Percentiles rank a stretch among this genome's conserved stretches.
phyloP scores from a whole-genome alignment of 2,888 invertebrate species.

The Lithophane leautieri region DNA sequence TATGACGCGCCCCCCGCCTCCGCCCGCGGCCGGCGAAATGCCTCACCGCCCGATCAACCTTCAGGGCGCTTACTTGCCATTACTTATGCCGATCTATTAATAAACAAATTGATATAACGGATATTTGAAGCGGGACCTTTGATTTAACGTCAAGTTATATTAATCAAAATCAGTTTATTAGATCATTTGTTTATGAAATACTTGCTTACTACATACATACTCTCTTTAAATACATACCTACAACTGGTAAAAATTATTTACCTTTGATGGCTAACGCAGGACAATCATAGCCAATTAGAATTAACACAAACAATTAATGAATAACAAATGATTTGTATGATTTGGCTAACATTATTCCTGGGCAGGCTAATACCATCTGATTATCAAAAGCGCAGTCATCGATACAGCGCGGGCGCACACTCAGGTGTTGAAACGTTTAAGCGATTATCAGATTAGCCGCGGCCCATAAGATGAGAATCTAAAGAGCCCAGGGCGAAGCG shows the following conservation, averaged over 20 bases:
- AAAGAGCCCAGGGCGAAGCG: constrained; percentile 76
- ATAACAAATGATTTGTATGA: constrained; percentile 26
- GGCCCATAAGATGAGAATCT: constrained; percentile 79
- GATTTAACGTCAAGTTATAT: constrained; percentile 71
- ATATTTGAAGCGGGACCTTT: constrained; percentile 78
- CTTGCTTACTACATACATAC: constrained; percentile 11
- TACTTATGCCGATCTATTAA: constrained; percentile 90
- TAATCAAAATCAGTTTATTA: constrained; percentile 69
- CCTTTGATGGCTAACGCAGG: constrained; percentile 14
- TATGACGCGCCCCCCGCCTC: constrained; percentile 88
- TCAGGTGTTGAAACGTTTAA: constrained; percentile 77
- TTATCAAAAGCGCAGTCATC: constrained; percentile 65
- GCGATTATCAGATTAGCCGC: constrained; percentile 79
- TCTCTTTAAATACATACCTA: constrained; percentile 12
- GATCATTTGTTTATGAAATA: constrained; percentile 45
- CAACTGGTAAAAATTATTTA: constrained; percentile 8
- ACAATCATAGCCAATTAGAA: constrained; percentile 35
- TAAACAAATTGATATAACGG: constrained; percentile 89
- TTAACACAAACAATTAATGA: constrained; percentile 34
- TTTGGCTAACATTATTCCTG: constrained; percentile 43
- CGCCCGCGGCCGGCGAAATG: constrained; percentile 85
- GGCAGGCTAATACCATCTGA: constrained; percentile 62
- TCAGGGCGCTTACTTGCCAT: constrained; percentile 87
- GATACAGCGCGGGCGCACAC: constrained; percentile 64
- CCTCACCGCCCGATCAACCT: constrained; percentile 74